Evolutionary conservation across 2,113 vertebrate species (phyloP).

Genomic region (Pionites leucogaster): DNA sequence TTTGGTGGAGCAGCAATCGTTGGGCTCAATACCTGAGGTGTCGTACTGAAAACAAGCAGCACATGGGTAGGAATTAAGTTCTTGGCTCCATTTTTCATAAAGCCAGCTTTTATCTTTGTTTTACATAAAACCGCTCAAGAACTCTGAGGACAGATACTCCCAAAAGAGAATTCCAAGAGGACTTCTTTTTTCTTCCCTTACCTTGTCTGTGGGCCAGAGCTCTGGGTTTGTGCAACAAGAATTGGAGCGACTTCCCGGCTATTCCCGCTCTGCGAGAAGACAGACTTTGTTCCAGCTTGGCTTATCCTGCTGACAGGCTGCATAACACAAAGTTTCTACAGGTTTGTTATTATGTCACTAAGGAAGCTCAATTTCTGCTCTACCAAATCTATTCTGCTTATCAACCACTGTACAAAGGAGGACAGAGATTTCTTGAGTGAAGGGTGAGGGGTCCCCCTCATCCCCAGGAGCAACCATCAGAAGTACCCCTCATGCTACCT

Average conservation of each 20-base stretch:
- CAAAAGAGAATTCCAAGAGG: neutral
- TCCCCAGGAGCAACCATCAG: too few species aligned
- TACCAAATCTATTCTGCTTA: neutral
- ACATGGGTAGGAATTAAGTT: fast-evolving
- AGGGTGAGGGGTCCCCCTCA: neutral
- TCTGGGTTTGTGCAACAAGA: slow-evolving; percentile 95
- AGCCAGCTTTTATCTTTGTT: neutral
- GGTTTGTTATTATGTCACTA: slow-evolving; percentile 61
- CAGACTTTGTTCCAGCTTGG: slow-evolving; percentile 92
- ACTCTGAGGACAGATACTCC: neutral
- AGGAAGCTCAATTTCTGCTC: neutral
- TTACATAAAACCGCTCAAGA: neutral
- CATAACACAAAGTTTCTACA: slow-evolving; percentile 69
- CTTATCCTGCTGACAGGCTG: slow-evolving; percentile 93
- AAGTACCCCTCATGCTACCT: neutral
- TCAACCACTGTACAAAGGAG: neutral
- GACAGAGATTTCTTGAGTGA: neutral
- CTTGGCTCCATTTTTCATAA: neutral
- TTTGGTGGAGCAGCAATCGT: slow-evolving; percentile 96
- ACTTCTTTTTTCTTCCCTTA: slow-evolving; percentile 16
- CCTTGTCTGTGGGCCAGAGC: slow-evolving; percentile 95
- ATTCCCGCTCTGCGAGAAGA: slow-evolving; percentile 96
- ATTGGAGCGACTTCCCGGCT: slow-evolving; percentile 93
- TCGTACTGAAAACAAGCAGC: slow-evolving; percentile 78
- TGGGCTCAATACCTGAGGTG: slow-evolving; percentile 97